Conservation (phyloP, 2,888 invertebrate species). For the Tyria jacobaeae region DNA sequence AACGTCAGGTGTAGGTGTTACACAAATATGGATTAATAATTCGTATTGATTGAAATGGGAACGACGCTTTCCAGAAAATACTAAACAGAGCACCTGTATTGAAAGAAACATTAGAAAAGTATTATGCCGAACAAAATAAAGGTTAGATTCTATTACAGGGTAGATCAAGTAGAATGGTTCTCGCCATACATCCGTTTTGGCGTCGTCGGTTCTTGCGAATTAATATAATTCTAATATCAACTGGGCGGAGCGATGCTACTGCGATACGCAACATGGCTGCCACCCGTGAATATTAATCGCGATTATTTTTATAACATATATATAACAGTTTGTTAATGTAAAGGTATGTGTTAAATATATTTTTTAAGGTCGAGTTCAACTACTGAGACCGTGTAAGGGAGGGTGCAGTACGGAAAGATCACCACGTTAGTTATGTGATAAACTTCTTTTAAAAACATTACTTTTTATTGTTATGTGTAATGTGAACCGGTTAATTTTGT, state of each 20-base stretch:
- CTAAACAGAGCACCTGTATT: conserved; percentile 20
- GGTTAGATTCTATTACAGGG: conserved; percentile 41
- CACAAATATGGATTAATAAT: background rate
- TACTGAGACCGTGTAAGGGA: conserved; percentile 24
- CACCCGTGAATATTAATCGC: conserved; percentile 67
- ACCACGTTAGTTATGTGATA: conserved; percentile 28
- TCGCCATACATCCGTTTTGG: conserved; percentile 38
- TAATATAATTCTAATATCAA: conserved; percentile 66
- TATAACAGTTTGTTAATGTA: conserved; percentile 49
- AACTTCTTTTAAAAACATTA: conserved; percentile 19
- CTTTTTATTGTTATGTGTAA: background rate
- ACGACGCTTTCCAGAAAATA: conserved; percentile 33
- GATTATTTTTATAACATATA: conserved; percentile 71
- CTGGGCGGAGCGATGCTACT: conserved; percentile 71
- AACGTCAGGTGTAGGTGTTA: background rate
- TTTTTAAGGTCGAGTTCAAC: conserved; percentile 31
- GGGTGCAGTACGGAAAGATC: conserved; percentile 23
- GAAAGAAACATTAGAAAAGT: conserved; percentile 7
- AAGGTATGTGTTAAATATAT: conserved; percentile 51
- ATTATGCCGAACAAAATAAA: conserved; percentile 35
- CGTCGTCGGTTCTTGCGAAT: conserved; percentile 55
- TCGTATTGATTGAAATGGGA: background rate
- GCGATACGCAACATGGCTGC: conserved; percentile 73
- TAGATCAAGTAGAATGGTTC: conserved; percentile 25
- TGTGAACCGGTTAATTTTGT: background rate